A percentile compares a stretch with the other conserved stretches of the same genome.
Conservation (phyloP, 2,797 vertebrate genomes). For the Pipistrellus pygmaeus region DNA sequence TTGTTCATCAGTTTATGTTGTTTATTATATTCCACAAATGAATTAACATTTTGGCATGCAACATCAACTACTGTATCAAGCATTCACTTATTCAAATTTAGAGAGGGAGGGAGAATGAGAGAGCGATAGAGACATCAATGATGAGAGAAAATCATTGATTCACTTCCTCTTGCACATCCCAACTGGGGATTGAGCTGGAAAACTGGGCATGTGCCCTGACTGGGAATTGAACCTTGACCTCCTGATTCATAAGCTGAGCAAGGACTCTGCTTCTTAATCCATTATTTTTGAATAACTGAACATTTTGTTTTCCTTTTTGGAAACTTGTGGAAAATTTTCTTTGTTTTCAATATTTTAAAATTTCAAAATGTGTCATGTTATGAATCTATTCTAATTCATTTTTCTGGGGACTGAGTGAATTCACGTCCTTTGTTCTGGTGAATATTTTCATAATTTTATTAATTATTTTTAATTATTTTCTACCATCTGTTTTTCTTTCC, state of each 20-base stretch:
- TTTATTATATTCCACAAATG: no score
- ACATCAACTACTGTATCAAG: background rate
- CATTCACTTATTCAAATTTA: background rate
- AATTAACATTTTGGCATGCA: background rate
- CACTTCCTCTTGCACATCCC: no score
- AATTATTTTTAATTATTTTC: conserved; percentile 77
- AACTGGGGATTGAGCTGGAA: rapidly evolving
- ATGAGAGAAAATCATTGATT: background rate
- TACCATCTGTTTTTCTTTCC: conserved; percentile 71
- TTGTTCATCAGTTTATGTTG: no score
- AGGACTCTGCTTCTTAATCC: background rate
- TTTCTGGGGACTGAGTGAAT: background rate
- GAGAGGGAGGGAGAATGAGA: background rate
- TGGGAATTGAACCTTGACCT: background rate
- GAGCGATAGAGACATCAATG: background rate
- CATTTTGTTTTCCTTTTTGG: background rate
- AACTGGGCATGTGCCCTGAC: background rate
- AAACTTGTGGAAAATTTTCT: background rate
- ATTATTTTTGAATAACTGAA: background rate
- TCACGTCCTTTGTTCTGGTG: conserved; percentile 36
- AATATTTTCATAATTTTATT: conserved; percentile 73
- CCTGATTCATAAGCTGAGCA: background rate
- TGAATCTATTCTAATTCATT: background rate
- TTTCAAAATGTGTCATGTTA: background rate
- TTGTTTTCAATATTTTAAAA: conserved; percentile 27